Base-by-base conservation (phyloP, 2,113 vertebrate species). In the Strix aluco region DNA sequence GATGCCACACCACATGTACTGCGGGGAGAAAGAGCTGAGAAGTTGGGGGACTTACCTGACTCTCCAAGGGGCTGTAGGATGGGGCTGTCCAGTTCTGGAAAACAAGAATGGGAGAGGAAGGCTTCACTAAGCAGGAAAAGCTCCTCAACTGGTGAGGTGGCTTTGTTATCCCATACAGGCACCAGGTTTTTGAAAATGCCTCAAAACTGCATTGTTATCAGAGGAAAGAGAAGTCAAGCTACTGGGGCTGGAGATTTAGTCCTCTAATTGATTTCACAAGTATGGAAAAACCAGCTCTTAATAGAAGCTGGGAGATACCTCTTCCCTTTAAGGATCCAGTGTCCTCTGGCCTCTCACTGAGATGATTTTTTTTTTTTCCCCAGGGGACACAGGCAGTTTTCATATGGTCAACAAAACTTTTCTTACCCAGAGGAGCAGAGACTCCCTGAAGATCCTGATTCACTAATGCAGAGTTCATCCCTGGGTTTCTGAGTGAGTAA, bases 1-100 rank as follows among this genome's bases (percentile, higher is more conserved):
- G 4, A 4, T 32, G 8, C 14, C 0, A 0, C 34, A 15, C 3
- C 4, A 15, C 36, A 3, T 22, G 13, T 30, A 13, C 5, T 22
- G 3, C 10, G 11, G 3, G 85, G 46, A 38, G 67, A 52, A 32
- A n/a, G 30, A 32, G 5, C 4, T 73, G 47, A 77, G 69, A 77
- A 40, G 34, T 46, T 80, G 21, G 34, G n/a, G 65, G 44, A 18
- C 23, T 79, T 93, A 84, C 49, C 62, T 70, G 73, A 32, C 18
- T 38, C 73, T 91, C 65, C 71, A 91, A 95, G 87, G 81, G 78
- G n/a, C 55, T 86, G 95, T 71, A 72, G 71, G 61, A 80, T 67
- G 65, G 88, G 82, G 4, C 15, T 89, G 25, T 30, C 52, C 63
- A 92, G 65, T 86, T 83, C 78, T 96, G 54, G 55, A 83, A 87